These are phyloP conservation scores for Chelidonichthys spinosus DNA, from an alignment of 2,797 vertebrate genomes.

Conservation along the genomic window DNA sequence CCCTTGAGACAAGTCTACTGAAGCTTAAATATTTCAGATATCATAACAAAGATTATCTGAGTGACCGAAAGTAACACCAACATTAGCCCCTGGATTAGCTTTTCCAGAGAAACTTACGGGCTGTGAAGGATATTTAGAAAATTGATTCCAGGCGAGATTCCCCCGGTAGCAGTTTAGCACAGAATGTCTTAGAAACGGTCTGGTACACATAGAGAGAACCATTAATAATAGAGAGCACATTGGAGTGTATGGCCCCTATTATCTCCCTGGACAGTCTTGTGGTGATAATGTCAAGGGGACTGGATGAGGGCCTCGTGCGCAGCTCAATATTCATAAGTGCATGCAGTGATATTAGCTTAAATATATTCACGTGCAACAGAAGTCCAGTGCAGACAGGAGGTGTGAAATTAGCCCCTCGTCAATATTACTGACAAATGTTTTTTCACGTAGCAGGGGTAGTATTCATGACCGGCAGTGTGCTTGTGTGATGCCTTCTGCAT, in stretches of 20 bases:
- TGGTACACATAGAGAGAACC: conserved; percentile 45
- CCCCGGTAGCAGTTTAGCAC: conserved; percentile 42
- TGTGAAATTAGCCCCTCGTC: conserved; percentile 1
- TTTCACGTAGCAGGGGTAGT: neutral
- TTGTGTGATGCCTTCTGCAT: neutral
- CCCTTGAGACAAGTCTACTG: neutral
- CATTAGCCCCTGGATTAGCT: neutral
- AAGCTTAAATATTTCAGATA: neutral
- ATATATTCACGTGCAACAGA: conserved; percentile 38
- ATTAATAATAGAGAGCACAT: conserved; percentile 55
- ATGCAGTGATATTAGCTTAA: conserved; percentile 34
- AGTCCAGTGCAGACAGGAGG: conserved; percentile 26
- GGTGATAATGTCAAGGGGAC: conserved; percentile 56
- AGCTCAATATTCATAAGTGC: conserved; percentile 52
- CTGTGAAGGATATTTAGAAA: conserved; percentile 13
- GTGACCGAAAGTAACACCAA: neutral
- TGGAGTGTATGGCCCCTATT: conserved; percentile 53
- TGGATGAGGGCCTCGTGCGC: conserved; percentile 39
- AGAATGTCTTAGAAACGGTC: conserved; percentile 46
- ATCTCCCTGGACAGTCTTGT: conserved; percentile 52
- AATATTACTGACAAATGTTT: neutral
- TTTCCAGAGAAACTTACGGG: neutral
- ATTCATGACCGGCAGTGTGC: neutral
- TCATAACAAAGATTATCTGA: neutral
- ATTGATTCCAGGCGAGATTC: conserved; percentile 25